Evolutionary conservation across 1,140 invertebrate genomes (phyloP), one percentile per base, ranked within the genome.

Genomic region (Plutomurus gul): DNA sequence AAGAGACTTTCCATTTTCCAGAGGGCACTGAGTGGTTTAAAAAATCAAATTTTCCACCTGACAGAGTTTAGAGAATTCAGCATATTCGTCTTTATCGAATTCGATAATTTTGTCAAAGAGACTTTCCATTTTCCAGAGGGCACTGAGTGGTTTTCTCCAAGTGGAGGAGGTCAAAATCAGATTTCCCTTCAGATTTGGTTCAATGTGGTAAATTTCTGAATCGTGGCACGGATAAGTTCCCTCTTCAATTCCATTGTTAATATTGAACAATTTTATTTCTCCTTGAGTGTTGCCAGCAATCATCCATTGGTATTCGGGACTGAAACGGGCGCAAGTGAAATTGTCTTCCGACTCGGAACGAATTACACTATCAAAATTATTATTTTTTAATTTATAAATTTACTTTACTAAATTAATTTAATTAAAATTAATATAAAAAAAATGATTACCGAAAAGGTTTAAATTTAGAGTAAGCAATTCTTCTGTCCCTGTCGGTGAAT

Each of bases 281-380:
- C 96, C 96, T 22, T 91, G 89, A 75, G 93, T 93, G 0, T 94
- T 96, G 70, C 96, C 96, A 16, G 96, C 90, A 70, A 96, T 88
- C 8, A 97, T 86, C 83, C 91, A 92, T 82, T 94, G 92, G 85
- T 94, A 93, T 84, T 91, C 92, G 73, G 82, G 40, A 81, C 82
- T 43, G 47, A 74, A 40, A 43, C 72, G 5, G 78, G 49, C 20
- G 65, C 71, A 88, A 88, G 81, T 72, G 20, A 22, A 47, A n/a
- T 72, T 72, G 20, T 72, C 70, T 8, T 39, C 40, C 0, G 39
- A 11, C 20, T 72, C 36, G 3, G 73, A 72, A 6, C 77, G 76
- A 20, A 81, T 72, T 3, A 74, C 33, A 18, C 77, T 81, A 16
- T 1, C 18, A 77, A 65, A 13, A 65, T 65, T n/a, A 40, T 5